These are phyloP conservation scores for Augochlorella aurata DNA, from an alignment of 2,888 invertebrate species.

Conservation along the genomic window DNA sequence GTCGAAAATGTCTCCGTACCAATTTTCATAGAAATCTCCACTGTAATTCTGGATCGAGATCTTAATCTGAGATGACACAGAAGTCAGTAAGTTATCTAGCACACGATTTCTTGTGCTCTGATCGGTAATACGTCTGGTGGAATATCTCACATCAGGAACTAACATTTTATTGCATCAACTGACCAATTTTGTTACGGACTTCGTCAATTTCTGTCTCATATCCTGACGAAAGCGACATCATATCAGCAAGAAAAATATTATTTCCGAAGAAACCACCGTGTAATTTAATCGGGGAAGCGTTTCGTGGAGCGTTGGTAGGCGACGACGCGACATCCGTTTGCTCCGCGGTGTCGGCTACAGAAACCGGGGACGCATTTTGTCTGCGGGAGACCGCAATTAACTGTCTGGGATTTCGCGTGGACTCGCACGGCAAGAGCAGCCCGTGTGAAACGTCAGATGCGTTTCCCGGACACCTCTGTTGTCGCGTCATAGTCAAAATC, in stretches of 20 bases:
- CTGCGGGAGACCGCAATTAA: constrained; percentile 77
- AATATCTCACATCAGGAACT: too few species aligned
- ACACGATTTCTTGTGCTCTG: too few species aligned
- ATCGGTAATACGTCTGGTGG: too few species aligned
- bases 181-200: background rate
- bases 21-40: too few species aligned
- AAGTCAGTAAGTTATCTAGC: too few species aligned
- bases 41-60: too few species aligned
- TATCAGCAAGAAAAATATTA: background rate
- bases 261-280: background rate
- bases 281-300: constrained; percentile 34
- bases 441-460: constrained; percentile 73
- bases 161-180: too few species aligned
- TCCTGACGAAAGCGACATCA: background rate
- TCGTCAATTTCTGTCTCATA: background rate
- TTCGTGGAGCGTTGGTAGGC: constrained; percentile 21
- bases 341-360: constrained; percentile 70
- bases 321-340: constrained; percentile 48
- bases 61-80: too few species aligned
- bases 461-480: constrained; percentile 49
- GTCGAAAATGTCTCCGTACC: too few species aligned
- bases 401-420: constrained; percentile 70
- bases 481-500: constrained; percentile 48
- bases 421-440: constrained; percentile 69
- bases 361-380: constrained; percentile 71